Base-by-base conservation (phyloP, 2,888 invertebrate genomes). In the Leptura quadrifasciata region DNA sequence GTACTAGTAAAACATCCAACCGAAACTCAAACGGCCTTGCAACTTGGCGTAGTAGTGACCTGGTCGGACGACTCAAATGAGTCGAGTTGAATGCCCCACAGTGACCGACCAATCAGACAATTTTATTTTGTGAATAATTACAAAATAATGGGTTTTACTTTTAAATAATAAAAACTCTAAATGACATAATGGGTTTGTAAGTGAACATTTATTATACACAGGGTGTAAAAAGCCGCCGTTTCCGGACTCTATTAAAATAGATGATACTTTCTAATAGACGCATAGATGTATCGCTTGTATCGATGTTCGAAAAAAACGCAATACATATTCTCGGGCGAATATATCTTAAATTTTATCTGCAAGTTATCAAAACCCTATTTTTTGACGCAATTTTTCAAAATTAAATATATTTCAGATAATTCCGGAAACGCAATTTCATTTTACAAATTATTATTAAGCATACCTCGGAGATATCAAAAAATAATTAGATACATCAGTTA, bases 71-170 rank as follows among this genome's bases (percentile, higher is more conserved):
- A 79, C 82, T 83, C 81, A 84, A 84, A 84, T 84, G 77, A 80
- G 80, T 61, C 9, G 83, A 84, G 84, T 84, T 84, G 84, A 84
- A 84, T 80, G 84, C 75, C 84, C 84, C 80, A 83, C 80, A 81
- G 84, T 84, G 83, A 84, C 84, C 84, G 83, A 83, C 80, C 80
- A 84, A 82, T 84, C 80, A 82, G 82, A 83, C 80, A 79, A 83
- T 82, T 82, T 82, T 81, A 80, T 82, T 83, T 83, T 81, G 82
- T 84, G 82, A 84, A 83, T 84, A 81, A 74, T 74, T 74, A 74
- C 60, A 74, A 68, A 68, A 74, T 74, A 74, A 74, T 74, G 68
- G 74, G 74, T 68, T 74, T 74, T 74, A 74, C 74, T 74, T 74
- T 68, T 74, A 60, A 74, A 61, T 54, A 65, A 60, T 68, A 68